Evolutionary conservation across 2,888 invertebrate genomes (phyloP).

Genomic region (Sisyra terminalis): DNA sequence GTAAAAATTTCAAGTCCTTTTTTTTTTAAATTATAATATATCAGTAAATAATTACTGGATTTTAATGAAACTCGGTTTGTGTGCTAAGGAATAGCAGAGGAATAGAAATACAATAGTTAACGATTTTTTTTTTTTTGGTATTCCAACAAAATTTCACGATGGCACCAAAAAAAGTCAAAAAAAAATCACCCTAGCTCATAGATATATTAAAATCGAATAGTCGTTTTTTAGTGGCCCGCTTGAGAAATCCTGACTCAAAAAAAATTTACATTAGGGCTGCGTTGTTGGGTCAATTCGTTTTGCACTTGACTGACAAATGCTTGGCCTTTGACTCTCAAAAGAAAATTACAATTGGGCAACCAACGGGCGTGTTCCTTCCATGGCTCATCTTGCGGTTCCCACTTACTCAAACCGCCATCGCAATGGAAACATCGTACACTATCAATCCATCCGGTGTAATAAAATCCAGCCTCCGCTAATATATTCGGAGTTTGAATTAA

Average conservation of each 20-base stretch:
- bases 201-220: too few relatives aligned
- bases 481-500: constrained; percentile 58
- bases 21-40: too few relatives aligned
- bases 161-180: too few relatives aligned
- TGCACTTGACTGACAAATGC: constrained; percentile 43
- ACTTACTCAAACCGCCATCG: constrained; percentile 78
- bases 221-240: too few relatives aligned
- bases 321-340: constrained; percentile 64
- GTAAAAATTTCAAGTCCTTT: too few relatives aligned
- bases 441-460: constrained; percentile 56
- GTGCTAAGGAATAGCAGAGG: too few relatives aligned
- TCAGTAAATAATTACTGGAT: too few relatives aligned
- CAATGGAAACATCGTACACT: constrained; percentile 88
- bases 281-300: background rate
- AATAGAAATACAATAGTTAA: too few relatives aligned
- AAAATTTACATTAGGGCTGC: background rate
- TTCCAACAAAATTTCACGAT: too few relatives aligned
- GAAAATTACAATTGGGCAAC: constrained; percentile 80
- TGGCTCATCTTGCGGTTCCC: constrained; percentile 80
- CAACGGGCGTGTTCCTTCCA: constrained; percentile 91
- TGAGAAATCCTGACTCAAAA: background rate
- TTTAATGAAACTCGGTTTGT: too few relatives aligned
- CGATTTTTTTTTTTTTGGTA: too few relatives aligned
- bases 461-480: constrained; percentile 78
- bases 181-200: too few relatives aligned